phyloP scores from a whole-genome alignment of 2,888 invertebrate species.

The Cephus pygmeus region DNA sequence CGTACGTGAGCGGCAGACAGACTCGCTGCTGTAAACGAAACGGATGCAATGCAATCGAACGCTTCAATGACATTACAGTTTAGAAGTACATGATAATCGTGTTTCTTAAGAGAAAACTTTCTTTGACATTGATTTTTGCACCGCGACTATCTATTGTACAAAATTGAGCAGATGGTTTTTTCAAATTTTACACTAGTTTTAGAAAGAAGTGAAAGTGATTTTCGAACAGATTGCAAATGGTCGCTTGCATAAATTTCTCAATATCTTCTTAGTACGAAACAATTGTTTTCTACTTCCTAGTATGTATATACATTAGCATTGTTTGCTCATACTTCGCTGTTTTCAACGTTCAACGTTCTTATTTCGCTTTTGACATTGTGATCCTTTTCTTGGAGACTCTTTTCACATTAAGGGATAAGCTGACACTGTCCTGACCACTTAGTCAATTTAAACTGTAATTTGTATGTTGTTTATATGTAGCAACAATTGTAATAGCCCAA shows the following conservation, averaged over 20 bases:
- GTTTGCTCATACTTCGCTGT: background rate
- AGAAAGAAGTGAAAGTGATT: background rate
- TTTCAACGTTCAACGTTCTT: background rate
- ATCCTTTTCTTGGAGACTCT: background rate
- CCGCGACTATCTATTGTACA: background rate
- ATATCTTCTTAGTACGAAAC: constrained; percentile 27
- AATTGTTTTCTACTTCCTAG: background rate
- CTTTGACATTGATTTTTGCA: background rate
- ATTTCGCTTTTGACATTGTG: background rate
- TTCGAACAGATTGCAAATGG: background rate
- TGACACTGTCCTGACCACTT: background rate
- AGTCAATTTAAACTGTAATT: background rate
- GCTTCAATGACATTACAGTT: background rate
- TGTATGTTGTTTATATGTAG: background rate
- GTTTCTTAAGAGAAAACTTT: background rate
- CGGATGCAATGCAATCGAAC: background rate
- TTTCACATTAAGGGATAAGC: too few relatives aligned
- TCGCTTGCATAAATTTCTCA: constrained; percentile 16
- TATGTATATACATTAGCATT: background rate
- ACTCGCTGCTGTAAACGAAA: background rate
- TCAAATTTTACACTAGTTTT: background rate
- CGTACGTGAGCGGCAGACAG: constrained; percentile 1
- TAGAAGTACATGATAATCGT: background rate
- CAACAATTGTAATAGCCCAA: background rate
- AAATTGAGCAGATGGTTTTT: background rate